Base-by-base conservation (phyloP, 2,797 vertebrate genomes). In the Threskiornis aethiopicus region DNA sequence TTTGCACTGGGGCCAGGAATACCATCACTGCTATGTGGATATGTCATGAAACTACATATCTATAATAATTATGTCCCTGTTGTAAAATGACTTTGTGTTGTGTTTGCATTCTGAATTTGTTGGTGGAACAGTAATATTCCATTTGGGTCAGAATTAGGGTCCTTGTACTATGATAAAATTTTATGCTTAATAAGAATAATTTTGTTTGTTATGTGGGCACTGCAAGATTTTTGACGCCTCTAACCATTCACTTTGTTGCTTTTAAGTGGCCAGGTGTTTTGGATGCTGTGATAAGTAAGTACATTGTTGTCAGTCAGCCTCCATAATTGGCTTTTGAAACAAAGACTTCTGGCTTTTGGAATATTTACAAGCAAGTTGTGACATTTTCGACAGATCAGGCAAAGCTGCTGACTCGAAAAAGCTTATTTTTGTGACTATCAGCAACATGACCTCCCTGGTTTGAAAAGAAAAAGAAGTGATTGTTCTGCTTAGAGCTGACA, bases 311-410 rank as follows among this genome's bases (percentile, higher is more conserved):
- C 93, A 91, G 42, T 83, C 90, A 94, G 70, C 8, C 65, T 31
- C 81, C 20, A 6, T 96, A 96, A 96, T 91, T 95, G 95, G 90
- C 65, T 95, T 91, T 89, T 75, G 86, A 89, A 97, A 91, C 61
- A 88, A 78, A 94, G 84, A 17, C 62, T 93, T 87, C 82, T 85
- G 71, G 24, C 35, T 89, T 92, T 51, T 33, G 28, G 81, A 87
- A 87, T 94, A 95, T 94, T 96, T 97, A 91, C 96, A 94, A 96
- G 89, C 67, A 67, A 87, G 86, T 71, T 86, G 93, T 97, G 95
- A 91, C 92, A 95, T 94, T 96, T 95, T 83, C 3, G 24, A 96
- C 92, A 89, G 90, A 96, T 87, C 75, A 71, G 84, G 71, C 86
- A 81, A 92, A 96, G 90, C 84, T 94, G 92, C 96, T 95, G 96